Percentiles rank a stretch among this genome's conserved stretches.
Conservation (phyloP, 2,888 invertebrate genomes). For the Deroplatys truncata region DNA sequence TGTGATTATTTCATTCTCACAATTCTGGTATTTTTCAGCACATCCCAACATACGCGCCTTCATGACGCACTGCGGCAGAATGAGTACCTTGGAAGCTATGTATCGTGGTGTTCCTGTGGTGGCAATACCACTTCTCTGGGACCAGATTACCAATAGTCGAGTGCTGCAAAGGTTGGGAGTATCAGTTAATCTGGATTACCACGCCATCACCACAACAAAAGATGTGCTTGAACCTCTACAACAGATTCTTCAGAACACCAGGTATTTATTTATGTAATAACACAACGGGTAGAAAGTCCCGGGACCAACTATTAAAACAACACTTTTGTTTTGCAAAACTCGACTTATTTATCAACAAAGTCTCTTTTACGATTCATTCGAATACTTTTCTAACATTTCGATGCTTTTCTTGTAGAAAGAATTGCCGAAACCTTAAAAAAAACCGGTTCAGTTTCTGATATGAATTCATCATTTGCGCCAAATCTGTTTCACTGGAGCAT, state of each 20-base stretch:
- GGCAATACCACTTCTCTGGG: slow-evolving; percentile 52
- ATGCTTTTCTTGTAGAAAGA: no score
- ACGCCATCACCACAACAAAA: slow-evolving; percentile 32
- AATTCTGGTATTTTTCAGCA: slow-evolving; percentile 36
- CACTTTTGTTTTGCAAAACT: no score
- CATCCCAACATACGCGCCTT: slow-evolving; percentile 47
- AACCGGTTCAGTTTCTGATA: no score
- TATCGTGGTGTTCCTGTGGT: slow-evolving; percentile 49
- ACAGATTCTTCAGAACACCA: background rate
- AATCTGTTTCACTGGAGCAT: no score
- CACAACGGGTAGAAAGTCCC: no score
- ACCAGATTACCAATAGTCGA: slow-evolving; percentile 42
- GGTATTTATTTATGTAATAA: background rate
- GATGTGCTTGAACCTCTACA: background rate
- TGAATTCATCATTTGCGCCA: no score
- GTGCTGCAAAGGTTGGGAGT: slow-evolving; percentile 37
- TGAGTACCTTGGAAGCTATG: slow-evolving; percentile 48
- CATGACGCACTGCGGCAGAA: slow-evolving; percentile 48
- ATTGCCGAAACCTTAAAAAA: no score
- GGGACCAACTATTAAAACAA: no score
- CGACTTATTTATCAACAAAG: no score
- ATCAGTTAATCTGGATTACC: slow-evolving; percentile 37
- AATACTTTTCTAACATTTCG: no score
- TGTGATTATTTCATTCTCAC: no score
- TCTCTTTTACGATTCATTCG: no score